These are phyloP conservation scores for Miniopterus natalensis DNA, from an alignment of 2,113 vertebrate genomes.

Conservation along the genomic window DNA sequence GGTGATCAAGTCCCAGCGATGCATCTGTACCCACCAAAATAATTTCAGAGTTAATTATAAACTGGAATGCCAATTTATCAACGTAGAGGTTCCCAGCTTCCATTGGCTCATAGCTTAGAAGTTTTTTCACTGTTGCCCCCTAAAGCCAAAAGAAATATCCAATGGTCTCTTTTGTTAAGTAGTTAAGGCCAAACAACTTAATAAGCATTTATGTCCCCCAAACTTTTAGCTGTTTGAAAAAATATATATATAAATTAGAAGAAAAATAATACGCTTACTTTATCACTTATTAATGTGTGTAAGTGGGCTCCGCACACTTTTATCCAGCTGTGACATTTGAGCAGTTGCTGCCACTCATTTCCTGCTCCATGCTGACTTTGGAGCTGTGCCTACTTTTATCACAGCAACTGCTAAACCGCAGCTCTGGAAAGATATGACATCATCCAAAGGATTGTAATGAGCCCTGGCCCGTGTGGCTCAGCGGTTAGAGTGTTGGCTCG, in stretches of 20 bases:
- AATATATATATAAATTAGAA: not conserved
- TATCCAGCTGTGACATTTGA: not conserved
- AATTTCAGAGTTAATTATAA: not conserved
- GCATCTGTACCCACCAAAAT: not conserved
- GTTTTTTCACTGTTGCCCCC: not conserved
- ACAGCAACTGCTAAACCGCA: not conserved
- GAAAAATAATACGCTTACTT: not conserved
- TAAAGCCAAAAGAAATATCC: not conserved
- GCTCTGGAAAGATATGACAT: not conserved
- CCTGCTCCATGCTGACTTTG: not conserved
- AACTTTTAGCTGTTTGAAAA: not conserved
- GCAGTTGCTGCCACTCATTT: rapidly evolving
- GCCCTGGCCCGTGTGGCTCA: too few relatives aligned
- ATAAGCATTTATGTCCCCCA: not conserved
- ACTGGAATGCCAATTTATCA: not conserved
- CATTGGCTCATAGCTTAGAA: not conserved
- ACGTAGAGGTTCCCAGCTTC: not conserved
- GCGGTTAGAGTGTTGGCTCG: too few relatives aligned
- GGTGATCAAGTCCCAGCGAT: not conserved
- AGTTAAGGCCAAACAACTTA: not conserved
- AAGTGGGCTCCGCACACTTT: rapidly evolving
- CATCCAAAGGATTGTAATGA: not conserved
- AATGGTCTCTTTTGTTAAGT: not conserved
- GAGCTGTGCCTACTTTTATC: not conserved
- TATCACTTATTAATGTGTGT: not conserved